Conservation (phyloP, 1,140 invertebrate species). For the Oncopeltus fasciatus region DNA sequence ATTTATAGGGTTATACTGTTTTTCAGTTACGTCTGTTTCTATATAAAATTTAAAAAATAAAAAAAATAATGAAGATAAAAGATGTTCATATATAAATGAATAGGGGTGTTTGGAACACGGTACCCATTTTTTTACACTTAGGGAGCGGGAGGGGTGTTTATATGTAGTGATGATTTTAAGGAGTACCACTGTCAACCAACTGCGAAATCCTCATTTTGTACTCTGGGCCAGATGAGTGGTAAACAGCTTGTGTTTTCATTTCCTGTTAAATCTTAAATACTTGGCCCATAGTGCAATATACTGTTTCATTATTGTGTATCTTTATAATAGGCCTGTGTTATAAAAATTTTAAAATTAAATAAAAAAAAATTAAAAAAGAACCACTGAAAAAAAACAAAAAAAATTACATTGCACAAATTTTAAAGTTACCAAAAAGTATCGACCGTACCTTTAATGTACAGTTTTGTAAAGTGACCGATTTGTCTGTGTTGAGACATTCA, state of each 20-base stretch:
- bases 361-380: not conserved
- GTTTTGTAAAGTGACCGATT: conserved; percentile 18
- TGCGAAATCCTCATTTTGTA: not conserved
- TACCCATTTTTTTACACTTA: conserved; percentile 13
- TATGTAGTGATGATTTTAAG: conserved; percentile 2
- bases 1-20: conserved; percentile 5
- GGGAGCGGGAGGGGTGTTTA: not conserved
- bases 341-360: not conserved
- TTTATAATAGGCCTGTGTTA: conserved; percentile 6
- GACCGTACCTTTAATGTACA: conserved; percentile 18
- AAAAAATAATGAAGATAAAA: not conserved
- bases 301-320: conserved; percentile 13
- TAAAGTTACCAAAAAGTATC: conserved; percentile 17
- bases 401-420: conserved; percentile 17
- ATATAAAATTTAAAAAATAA: not conserved
- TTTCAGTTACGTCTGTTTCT: not conserved
- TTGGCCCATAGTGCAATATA: conserved; percentile 10
- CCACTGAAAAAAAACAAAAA: not conserved
- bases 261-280: conserved; percentile 1
- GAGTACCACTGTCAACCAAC: not conserved
- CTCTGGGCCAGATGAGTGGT: not conserved
- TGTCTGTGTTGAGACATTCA: conserved; percentile 10
- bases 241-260: conserved; percentile 12
- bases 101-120: conserved; percentile 6
- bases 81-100: conserved; percentile 6